These are phyloP conservation scores for Dendrolimus houi DNA, from an alignment of 2,888 invertebrate genomes.

Conservation along the genomic window DNA sequence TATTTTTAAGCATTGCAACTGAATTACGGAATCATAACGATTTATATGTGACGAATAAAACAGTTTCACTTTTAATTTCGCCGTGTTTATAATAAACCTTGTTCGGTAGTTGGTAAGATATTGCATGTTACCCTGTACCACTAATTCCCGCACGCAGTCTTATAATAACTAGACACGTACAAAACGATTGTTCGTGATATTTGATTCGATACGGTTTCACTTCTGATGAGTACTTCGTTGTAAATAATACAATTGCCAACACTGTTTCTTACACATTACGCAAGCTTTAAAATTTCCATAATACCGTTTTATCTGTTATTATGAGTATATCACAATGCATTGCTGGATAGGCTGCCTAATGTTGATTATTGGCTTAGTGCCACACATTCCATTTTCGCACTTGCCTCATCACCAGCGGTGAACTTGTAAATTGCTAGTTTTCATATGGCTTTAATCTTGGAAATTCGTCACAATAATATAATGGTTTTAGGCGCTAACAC, in stretches of 20 bases:
- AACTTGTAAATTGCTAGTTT: no score
- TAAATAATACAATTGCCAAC: slow-evolving; percentile 18
- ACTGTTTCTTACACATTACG: slow-evolving; percentile 4
- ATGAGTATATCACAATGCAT: not conserved
- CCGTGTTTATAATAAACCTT: not conserved
- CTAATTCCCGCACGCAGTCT: slow-evolving; percentile 52
- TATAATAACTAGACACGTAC: slow-evolving; percentile 51
- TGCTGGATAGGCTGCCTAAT: not conserved
- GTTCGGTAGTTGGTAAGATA: slow-evolving; percentile 16
- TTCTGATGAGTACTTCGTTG: slow-evolving; percentile 42
- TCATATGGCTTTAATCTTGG: no score
- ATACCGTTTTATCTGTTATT: not conserved
- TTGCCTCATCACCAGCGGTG: no score
- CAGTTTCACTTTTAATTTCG: not conserved
- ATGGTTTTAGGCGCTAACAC: no score
- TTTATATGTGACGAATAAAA: not conserved
- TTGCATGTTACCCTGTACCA: slow-evolving; percentile 47
- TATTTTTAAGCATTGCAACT: no score
- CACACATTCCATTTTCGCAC: not conserved
- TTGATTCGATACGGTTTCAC: slow-evolving; percentile 69
- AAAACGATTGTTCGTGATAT: slow-evolving; percentile 53
- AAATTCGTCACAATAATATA: no score
- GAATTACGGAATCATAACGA: not conserved
- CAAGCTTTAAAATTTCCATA: not conserved
- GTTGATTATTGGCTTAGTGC: not conserved